Conservation (phyloP, 2,113 vertebrate genomes). For the Colius striatus region DNA sequence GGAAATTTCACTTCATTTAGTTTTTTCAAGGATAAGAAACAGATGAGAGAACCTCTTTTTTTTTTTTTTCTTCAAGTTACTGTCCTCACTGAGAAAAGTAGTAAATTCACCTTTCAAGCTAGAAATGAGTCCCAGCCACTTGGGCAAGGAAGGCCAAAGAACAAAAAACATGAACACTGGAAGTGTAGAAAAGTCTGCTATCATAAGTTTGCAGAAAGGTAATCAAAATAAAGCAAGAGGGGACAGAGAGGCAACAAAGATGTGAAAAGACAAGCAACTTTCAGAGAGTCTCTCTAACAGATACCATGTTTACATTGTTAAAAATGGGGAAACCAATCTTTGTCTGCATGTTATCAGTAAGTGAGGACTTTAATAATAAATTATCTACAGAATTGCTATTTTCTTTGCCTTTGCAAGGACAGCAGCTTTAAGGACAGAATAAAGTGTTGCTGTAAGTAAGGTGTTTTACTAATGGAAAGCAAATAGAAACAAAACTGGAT, state of each 20-base stretch:
- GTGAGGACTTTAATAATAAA: slow-evolving; percentile 32
- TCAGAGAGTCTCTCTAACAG: not conserved
- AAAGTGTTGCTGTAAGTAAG: not conserved
- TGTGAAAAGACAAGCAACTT: not conserved
- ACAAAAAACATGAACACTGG: not conserved
- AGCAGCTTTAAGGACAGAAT: not conserved
- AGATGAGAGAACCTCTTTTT: not conserved
- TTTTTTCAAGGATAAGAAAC: not conserved
- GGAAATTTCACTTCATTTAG: not conserved
- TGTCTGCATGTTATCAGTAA: not conserved
- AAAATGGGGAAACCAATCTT: not conserved
- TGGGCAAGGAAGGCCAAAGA: not conserved
- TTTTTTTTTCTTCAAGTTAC: not conserved
- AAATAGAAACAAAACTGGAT: not conserved
- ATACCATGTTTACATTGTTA: not conserved
- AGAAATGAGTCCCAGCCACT: not conserved
- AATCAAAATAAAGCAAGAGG: not conserved
- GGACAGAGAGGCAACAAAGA: not conserved
- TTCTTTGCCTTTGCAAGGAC: not conserved
- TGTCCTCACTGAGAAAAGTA: not conserved
- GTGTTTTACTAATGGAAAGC: not conserved
- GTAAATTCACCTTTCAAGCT: not conserved
- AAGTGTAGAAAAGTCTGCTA: not conserved
- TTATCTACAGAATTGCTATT: not conserved
- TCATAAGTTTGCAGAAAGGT: not conserved